phyloP scores from a whole-genome alignment of 2,888 invertebrate species.

The Nomada hirtipes region DNA sequence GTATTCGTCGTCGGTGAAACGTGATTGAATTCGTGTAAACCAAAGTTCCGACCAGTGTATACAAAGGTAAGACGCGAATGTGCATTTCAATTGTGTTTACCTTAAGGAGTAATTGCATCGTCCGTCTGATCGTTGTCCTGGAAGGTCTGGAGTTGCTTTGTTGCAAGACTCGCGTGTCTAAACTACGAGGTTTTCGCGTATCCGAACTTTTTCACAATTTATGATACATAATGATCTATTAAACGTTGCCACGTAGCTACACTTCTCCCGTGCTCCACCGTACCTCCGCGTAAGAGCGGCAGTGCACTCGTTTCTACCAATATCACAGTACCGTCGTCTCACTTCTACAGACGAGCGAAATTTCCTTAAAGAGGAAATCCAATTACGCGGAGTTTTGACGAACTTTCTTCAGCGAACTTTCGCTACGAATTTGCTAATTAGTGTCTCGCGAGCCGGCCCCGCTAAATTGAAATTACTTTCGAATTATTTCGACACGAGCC shows the following conservation, averaged over 20 bases:
- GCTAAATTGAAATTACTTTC: constrained; percentile 55
- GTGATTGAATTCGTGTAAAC: background rate
- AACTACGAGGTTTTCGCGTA: too few species aligned
- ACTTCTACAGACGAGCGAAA: constrained; percentile 4
- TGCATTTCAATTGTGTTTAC: constrained; percentile 28
- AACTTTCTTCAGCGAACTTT: constrained; percentile 52
- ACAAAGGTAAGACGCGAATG: background rate
- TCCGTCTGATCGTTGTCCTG: background rate
- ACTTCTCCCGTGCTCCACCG: background rate
- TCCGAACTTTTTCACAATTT: background rate
- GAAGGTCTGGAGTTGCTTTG: background rate
- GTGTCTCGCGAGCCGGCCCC: constrained; percentile 44
- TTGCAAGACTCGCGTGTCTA: too few species aligned
- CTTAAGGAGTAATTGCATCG: constrained; percentile 27
- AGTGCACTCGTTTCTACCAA: background rate
- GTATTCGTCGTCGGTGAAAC: background rate
- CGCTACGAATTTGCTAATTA: constrained; percentile 62
- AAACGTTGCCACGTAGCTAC: too few species aligned
- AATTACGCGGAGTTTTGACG: constrained; percentile 64
- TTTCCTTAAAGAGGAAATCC: constrained; percentile 45
- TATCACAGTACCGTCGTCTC: constrained; percentile 14
- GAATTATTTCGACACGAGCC: constrained; percentile 37
- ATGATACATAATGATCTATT: too few species aligned
- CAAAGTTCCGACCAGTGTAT: too few species aligned
- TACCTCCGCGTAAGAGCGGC: background rate